Conservation (phyloP, 2,797 vertebrate species). For the Enteromius fasciolatus region DNA sequence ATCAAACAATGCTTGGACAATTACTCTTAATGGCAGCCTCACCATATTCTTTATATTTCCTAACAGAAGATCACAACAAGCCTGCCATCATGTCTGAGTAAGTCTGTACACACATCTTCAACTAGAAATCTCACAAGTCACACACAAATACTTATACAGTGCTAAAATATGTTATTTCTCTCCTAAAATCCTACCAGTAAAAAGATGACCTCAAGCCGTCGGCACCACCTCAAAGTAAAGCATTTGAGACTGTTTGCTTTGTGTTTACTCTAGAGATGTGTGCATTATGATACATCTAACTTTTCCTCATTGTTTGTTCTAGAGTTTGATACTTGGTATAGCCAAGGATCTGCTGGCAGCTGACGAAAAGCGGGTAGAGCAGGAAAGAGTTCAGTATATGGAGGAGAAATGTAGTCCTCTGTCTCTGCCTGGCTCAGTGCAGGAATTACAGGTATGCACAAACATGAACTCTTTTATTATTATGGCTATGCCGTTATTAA, state of each 20-base stretch:
- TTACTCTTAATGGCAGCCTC: neutral
- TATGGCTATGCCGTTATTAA: neutral
- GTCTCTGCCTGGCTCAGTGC: constrained; percentile 73
- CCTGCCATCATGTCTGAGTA: constrained; percentile 59
- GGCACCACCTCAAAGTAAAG: constrained; percentile 77
- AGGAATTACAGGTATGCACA: constrained; percentile 79
- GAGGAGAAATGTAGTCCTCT: constrained; percentile 77
- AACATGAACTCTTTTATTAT: neutral
- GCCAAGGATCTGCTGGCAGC: constrained; percentile 77
- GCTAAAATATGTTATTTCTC: neutral
- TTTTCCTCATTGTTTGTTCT: constrained; percentile 31
- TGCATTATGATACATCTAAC: neutral
- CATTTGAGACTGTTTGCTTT: neutral
- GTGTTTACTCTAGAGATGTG: neutral
- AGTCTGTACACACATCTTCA: constrained; percentile 27
- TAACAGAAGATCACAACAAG: constrained; percentile 29
- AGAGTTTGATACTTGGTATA: constrained; percentile 85
- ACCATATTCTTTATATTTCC: constrained; percentile 2
- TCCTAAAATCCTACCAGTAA: constrained; percentile 64
- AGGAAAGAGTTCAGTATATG: constrained; percentile 79
- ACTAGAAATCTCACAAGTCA: neutral
- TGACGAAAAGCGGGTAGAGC: constrained; percentile 71
- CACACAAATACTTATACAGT: neutral
- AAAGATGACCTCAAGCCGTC: constrained; percentile 81
- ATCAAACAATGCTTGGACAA: neutral